Evolutionary conservation across 2,888 invertebrate species (phyloP).

Genomic region (Hyles lineata): DNA sequence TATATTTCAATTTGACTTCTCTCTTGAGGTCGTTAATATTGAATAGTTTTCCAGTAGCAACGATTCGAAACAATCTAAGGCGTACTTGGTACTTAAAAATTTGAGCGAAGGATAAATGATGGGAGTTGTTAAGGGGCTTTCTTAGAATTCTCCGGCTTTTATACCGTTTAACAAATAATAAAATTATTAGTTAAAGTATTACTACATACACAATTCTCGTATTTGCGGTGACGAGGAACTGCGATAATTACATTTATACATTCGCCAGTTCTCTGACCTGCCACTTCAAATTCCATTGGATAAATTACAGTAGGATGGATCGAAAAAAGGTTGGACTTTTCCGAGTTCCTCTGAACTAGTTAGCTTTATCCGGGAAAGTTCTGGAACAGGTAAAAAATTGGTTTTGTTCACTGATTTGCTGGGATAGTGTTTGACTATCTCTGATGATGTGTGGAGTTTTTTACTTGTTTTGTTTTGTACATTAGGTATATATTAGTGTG

Average conservation of each 20-base stretch:
- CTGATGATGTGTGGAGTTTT: background rate
- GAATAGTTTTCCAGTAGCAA: too few relatives aligned
- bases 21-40: too few relatives aligned
- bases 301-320: constrained; percentile 8
- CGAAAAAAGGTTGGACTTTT: constrained; percentile 4
- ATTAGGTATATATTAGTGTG: background rate
- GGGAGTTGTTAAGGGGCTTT: too few relatives aligned
- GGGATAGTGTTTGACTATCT: background rate
- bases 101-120: too few relatives aligned
- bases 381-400: constrained; percentile 17
- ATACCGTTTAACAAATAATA: too few relatives aligned
- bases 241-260: background rate
- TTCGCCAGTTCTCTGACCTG: background rate
- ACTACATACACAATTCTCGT: background rate
- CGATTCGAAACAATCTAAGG: too few relatives aligned
- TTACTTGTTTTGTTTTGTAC: background rate
- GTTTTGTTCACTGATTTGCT: background rate
- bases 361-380: constrained; percentile 32
- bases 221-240: background rate
- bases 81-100: too few relatives aligned
- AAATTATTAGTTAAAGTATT: background rate
- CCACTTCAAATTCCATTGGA: constrained; percentile 14
- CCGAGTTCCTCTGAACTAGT: constrained; percentile 28
- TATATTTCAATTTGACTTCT: too few relatives aligned
- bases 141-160: too few relatives aligned